Evolutionary conservation across 2,888 invertebrate genomes (phyloP).

Genomic region (Galerucella calmariensis): DNA sequence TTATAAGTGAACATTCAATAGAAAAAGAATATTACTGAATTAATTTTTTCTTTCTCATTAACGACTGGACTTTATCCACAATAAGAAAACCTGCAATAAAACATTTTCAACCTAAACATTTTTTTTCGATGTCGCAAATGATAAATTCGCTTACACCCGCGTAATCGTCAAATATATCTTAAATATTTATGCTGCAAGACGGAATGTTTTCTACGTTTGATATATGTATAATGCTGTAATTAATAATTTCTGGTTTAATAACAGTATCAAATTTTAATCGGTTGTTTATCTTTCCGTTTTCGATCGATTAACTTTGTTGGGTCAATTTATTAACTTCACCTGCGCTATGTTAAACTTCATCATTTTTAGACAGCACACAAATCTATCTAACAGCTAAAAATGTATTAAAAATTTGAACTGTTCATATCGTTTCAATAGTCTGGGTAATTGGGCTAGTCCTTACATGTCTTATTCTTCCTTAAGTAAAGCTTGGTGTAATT

Average conservation of each 20-base stretch:
- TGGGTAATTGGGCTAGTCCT: too few species aligned
- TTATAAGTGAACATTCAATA: too few species aligned
- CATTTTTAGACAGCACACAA: slow-evolving; percentile 1
- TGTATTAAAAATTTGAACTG: too few species aligned
- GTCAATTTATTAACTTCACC: slow-evolving; percentile 9
- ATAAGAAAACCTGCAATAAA: too few species aligned
- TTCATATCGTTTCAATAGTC: too few species aligned
- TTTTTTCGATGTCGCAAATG: neutral
- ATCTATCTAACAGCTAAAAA: neutral
- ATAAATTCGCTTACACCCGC: neutral
- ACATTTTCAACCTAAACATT: neutral
- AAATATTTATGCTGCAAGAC: neutral
- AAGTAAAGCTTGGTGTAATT: too few species aligned
- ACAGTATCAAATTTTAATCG: neutral
- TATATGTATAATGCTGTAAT: neutral
- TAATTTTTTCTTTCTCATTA: too few species aligned
- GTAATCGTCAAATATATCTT: neutral
- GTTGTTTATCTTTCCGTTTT: neutral
- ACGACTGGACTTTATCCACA: too few species aligned
- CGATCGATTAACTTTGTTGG: slow-evolving; percentile 4
- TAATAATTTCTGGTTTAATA: neutral
- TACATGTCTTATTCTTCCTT: too few species aligned
- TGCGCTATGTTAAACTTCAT: neutral
- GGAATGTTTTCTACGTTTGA: neutral
- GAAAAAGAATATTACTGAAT: too few species aligned